These are phyloP conservation scores for Coregonus clupeaformis DNA, from an alignment of 2,113 vertebrate genomes.

Conservation along the genomic window DNA sequence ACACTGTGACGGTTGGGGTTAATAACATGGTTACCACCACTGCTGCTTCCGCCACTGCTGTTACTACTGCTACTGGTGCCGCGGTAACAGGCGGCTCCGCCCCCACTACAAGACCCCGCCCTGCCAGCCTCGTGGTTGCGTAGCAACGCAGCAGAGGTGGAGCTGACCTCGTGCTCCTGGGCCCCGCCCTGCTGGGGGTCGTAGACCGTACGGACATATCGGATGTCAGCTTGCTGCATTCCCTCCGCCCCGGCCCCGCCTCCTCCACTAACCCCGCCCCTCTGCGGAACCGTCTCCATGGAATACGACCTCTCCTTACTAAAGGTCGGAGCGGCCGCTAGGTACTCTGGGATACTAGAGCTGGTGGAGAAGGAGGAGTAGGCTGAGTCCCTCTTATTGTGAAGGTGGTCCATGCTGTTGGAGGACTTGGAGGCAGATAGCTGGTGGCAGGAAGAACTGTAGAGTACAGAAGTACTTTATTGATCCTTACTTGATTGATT, in stretches of 20 bases:
- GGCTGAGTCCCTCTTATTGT: conserved; percentile 94
- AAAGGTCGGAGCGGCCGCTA: conserved; percentile 57
- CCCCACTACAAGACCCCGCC: conserved; percentile 25
- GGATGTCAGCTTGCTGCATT: conserved; percentile 85
- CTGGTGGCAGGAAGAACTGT: conserved; percentile 75
- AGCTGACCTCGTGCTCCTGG: conserved; percentile 81
- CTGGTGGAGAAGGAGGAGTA: conserved; percentile 97
- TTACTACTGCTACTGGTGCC: conserved; percentile 44
- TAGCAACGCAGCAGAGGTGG: conserved; percentile 34
- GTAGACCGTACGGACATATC: conserved; percentile 81
- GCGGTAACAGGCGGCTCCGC: conserved; percentile 56
- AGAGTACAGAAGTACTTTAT: too few relatives aligned
- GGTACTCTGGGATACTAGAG: conserved; percentile 90
- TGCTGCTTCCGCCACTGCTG: conserved; percentile 7
- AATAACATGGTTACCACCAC: conserved; percentile 4
- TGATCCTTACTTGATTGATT: too few relatives aligned
- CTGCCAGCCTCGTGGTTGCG: conserved; percentile 29
- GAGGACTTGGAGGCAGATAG: conserved; percentile 91
- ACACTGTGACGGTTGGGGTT: conserved; percentile 66
- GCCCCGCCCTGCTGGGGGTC: conserved; percentile 78
- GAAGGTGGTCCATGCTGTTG: conserved; percentile 91
- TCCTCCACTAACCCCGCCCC: conserved; percentile 63
- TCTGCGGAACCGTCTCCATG: conserved; percentile 71
- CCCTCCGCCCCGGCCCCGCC: conserved; percentile 53
- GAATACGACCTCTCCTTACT: conserved; percentile 82